Evolutionary conservation across 2,113 vertebrate genomes (phyloP).

Genomic region (Datnioides undecimradiatus): DNA sequence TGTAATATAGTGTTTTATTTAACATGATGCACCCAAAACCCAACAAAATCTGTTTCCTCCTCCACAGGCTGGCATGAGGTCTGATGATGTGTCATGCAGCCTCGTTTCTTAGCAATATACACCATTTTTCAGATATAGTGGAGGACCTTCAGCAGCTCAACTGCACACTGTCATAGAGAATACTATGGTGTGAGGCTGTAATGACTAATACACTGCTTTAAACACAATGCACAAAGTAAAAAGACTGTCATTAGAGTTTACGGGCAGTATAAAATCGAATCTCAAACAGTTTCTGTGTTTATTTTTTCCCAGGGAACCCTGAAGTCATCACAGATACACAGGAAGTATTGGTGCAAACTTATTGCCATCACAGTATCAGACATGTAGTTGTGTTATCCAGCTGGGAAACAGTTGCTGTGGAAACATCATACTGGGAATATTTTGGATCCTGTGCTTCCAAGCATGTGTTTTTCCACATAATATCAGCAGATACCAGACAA

Average conservation of each 20-base stretch:
- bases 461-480: conserved; percentile 43
- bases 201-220: background rate
- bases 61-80: background rate
- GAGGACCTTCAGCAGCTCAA: background rate
- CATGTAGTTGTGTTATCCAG: conserved; percentile 25
- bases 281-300: background rate
- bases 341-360: background rate
- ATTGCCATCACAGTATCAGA: background rate
- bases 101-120: background rate
- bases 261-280: background rate
- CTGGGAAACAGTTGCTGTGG: conserved; percentile 26
- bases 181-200: background rate
- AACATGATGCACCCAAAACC: background rate
- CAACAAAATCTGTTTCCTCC: background rate
- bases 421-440: conserved; percentile 47
- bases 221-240: background rate
- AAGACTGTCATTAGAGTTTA: background rate
- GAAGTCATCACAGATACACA: background rate
- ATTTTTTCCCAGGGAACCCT: background rate
- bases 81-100: background rate
- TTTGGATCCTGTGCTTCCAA: conserved; percentile 23
- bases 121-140: background rate
- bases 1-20: background rate
- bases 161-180: background rate
- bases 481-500: conserved; percentile 33